phyloP scores from a whole-genome alignment of 64 coral and sea anemone genomes.

The Montipora sp. region DNA sequence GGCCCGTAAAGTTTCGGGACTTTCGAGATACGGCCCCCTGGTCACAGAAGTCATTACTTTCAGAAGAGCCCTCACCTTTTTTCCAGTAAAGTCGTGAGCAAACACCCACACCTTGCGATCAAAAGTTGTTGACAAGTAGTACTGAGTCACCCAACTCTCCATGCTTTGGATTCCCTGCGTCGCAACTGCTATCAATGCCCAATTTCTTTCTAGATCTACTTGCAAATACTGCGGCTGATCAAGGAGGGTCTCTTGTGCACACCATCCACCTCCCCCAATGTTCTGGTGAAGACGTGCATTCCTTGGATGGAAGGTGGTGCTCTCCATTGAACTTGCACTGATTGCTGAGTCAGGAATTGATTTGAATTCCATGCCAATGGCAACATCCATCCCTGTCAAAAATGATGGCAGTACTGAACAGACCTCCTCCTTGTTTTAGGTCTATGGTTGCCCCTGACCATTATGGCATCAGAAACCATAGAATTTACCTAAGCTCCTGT shows the following conservation, averaged over 20 bases:
- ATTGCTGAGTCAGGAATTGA: not conserved
- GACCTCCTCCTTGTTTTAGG: too few relatives aligned
- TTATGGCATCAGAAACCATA: too few relatives aligned
- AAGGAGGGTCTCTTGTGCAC: not conserved
- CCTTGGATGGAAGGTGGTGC: not conserved
- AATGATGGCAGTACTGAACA: not conserved
- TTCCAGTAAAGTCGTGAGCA: not conserved
- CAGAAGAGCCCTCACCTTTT: not conserved
- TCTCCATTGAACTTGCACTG: not conserved
- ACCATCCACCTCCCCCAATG: conserved; percentile 25
- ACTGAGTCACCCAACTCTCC: not conserved
- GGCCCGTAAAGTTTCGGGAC: too few relatives aligned
- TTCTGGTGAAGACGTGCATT: not conserved
- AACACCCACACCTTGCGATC: not conserved
- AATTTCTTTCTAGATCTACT: not conserved
- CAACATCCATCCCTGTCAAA: not conserved
- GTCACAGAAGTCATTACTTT: too few relatives aligned
- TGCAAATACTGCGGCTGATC: conserved; percentile 1
- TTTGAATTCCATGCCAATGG: conserved; percentile 3
- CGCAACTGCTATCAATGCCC: not conserved
- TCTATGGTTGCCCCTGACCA: too few relatives aligned
- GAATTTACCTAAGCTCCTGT: too few relatives aligned
- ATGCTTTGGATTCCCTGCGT: not conserved
- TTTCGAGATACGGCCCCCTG: too few relatives aligned
- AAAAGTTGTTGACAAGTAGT: not conserved